These are phyloP conservation scores for Cliona cf. orientalis DNA, from an alignment of 37 sponge, comb jelly and placozoan genomes.

Conservation along the genomic window DNA sequence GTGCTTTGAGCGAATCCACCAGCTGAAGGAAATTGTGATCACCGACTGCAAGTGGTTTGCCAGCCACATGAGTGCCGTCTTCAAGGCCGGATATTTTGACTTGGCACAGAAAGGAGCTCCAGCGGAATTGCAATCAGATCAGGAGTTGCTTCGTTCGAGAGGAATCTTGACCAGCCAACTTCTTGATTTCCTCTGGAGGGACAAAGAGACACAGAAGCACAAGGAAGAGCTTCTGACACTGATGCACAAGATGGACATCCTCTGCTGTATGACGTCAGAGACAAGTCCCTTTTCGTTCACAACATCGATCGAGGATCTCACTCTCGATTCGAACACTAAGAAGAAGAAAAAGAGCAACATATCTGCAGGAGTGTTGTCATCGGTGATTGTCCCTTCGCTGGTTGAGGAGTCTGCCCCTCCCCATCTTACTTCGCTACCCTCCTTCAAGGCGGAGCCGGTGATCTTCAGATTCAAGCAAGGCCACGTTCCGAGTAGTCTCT, in stretches of 20 bases:
- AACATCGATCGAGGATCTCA: conserved; percentile 12
- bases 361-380: conserved; percentile 5
- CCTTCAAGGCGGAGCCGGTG: conserved; percentile 47
- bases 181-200: conserved; percentile 55
- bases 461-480: conserved; percentile 58
- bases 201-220: not conserved
- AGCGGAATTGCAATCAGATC: conserved; percentile 32
- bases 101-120: not conserved
- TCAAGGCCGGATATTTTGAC: conserved; percentile 24
- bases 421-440: conserved; percentile 22
- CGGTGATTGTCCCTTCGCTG: conserved; percentile 44
- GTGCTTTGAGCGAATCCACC: conserved; percentile 42
- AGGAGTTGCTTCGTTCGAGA: conserved; percentile 1
- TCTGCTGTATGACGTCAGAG: conserved; percentile 33
- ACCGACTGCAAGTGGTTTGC: conserved; percentile 65
- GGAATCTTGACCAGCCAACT: conserved; percentile 50
- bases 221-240: conserved; percentile 39
- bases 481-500: conserved; percentile 53
- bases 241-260: conserved; percentile 75
- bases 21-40: conserved; percentile 50
- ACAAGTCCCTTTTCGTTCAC: conserved; percentile 11
- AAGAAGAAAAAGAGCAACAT: not conserved
- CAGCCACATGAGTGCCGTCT: conserved; percentile 40
- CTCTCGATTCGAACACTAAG: not conserved
- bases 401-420: conserved; percentile 28